Percentiles rank a stretch among this genome's conserved stretches.
Evolutionary conservation across 2,888 invertebrate species (phyloP).

Genomic region (Polydesmus complanatus): DNA sequence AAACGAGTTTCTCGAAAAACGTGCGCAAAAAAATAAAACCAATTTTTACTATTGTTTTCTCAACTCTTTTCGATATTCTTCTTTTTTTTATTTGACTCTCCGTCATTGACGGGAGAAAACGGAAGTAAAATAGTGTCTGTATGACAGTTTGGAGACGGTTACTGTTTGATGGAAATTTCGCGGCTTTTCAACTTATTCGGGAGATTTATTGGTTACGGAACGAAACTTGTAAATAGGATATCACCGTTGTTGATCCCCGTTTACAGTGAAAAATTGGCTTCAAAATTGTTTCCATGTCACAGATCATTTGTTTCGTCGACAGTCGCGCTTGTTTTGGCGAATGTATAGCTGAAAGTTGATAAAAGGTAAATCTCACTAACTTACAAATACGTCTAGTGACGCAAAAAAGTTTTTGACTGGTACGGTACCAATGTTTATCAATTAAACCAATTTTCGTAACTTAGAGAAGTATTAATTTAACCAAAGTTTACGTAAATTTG

Average conservation of each 20-base stretch:
- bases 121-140: no score
- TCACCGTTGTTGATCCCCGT: neutral
- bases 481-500: no score
- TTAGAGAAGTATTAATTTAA: no score
- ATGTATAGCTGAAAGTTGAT: no score
- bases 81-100: neutral
- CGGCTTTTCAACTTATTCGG: neutral
- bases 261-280: neutral
- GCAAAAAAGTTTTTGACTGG: no score
- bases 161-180: neutral
- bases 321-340: neutral
- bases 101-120: neutral
- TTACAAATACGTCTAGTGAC: no score
- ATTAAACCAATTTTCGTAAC: no score
- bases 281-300: neutral
- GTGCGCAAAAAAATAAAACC: neutral
- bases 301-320: neutral
- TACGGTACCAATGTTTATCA: no score
- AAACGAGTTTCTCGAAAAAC: neutral
- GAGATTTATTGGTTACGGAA: neutral
- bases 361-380: no score
- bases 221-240: neutral
- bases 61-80: no score
- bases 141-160: no score
- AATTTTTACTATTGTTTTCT: neutral